Base-by-base conservation (phyloP, 2,888 invertebrate species). In the Taenaris catops region DNA sequence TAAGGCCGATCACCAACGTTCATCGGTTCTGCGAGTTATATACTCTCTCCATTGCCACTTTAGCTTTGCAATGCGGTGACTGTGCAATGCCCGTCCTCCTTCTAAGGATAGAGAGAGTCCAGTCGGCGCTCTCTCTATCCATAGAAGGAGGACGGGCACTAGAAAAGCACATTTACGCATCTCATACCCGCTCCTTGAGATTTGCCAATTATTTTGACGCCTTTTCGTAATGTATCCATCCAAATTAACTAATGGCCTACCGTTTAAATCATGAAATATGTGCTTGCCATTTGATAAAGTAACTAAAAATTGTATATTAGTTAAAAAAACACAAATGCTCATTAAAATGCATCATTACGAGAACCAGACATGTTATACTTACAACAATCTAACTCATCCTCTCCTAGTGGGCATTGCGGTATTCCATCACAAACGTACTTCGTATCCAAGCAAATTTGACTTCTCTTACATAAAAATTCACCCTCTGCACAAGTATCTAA, bases 371-470 rank as follows among this genome's bases (percentile, higher is more conserved):
- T 19, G 6, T 1, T 6, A 19, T 40, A 72, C 92, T 90, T 72
- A 94, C 94, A 90, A 62, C 96, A 96, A 62, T 94, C 91, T 29
- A 88, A 58, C 83, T 96, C 96, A 59, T 96, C 96, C 74, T 95
- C 95, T 11, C 89, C 89, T 46, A 88, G 70, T 8, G 78, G 76
- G 60, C 95, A 95, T 48, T 95, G 91, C 1, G 72, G 51, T 24
- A 59, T 66, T 12, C 88, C 89, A 66, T 96, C 90, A 58, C 96
- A 96, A 8, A 89, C 88, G 44, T 89, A 81, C 20, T 74, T 60
- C 4, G 68, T 55, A 1, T 90, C 78, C 35, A 95, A 70, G 55
- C 95, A 96, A 14, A 67, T 73, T 58, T 89, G 87, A 56, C 92
- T 93, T 31, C 78, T 62, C 21, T 86, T 83, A 54, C 95, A 95